Evolutionary conservation across 2,797 vertebrate species (phyloP), one percentile per base, ranked within the genome.

Genomic region (Leucoraja ocellata): DNA sequence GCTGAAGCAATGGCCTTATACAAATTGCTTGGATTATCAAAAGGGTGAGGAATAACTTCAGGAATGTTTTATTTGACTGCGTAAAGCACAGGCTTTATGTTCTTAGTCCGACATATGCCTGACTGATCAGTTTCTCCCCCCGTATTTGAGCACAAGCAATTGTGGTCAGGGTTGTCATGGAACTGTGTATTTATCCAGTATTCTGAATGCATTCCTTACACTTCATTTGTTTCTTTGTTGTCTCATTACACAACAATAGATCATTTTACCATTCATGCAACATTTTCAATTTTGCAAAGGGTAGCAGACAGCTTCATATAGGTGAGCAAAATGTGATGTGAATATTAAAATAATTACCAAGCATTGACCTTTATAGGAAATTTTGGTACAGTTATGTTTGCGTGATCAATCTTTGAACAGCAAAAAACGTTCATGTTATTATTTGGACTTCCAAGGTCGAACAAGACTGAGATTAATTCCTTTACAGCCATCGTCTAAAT

Each of bases 191-290:
- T 94, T 93, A 91, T 93, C 78, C 92, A 63, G 13, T 94, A 68
- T 63, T 11, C 46, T 91, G 88, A 94, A 93, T 93, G 46, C 94
- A 54, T 2, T 94, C 88, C 93, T 94, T 23, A 1, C 84, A 81
- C 79, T 94, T 94, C 93, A 74, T 94, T 94, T 94, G 93, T 8
- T 94, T 21, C 4, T 94, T 94, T 94, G 93, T 93, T 93, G 61
- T 93, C 93, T 94, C 61, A 6, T 65, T 93, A 91, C 88, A 91
- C 83, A 93, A 73, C 91, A 93, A 93, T 94, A 94, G 94, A 84
- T 94, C 93, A 58, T 79, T 91, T 94, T 94, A 83, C 88, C 0
- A 63, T 92, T 92, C 73, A 92, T 92, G 71, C 71, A 92, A 92
- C 39, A 76, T 92, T 92, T 92, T 92, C 23, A n/a, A 71, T 74